Conservation (phyloP, 1,140 invertebrate species). For the Trigoniulus corallinus region DNA sequence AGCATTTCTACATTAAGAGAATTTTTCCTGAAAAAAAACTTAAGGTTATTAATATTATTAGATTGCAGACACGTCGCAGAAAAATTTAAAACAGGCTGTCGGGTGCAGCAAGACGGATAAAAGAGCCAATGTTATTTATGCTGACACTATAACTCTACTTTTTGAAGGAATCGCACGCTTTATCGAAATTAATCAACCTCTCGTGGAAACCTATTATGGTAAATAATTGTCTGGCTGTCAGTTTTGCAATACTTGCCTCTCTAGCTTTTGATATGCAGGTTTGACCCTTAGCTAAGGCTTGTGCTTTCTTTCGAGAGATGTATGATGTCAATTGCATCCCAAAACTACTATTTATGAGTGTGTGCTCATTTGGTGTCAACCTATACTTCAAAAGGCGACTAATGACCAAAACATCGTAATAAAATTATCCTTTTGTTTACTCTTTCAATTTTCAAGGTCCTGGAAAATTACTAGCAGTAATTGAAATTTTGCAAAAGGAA, state of each 20-base stretch:
- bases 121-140: conserved; percentile 53
- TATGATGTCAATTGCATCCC: not conserved
- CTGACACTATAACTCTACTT: conserved; percentile 62
- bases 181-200: conserved; percentile 77
- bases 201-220: conserved; percentile 89
- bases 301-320: not conserved
- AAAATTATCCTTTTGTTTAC: not conserved
- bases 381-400: too few species aligned
- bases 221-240: not conserved
- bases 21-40: not conserved
- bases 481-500: conserved; percentile 62
- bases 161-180: conserved; percentile 79
- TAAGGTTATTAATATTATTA: conserved; percentile 11
- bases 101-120: conserved; percentile 40
- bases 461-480: conserved; percentile 49
- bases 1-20: too few species aligned
- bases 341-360: too few species aligned
- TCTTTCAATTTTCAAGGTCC: conserved; percentile 32
- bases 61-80: conserved; percentile 51
- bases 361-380: too few species aligned
- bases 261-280: too few species aligned
- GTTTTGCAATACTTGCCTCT: too few species aligned
- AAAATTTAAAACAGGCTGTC: conserved; percentile 39
- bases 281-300: not conserved
- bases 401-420: too few species aligned